Percentiles rank a stretch among this genome's conserved stretches.
Evolutionary conservation across 2,113 vertebrate species (phyloP).

Genomic region (Hassar affinis): DNA sequence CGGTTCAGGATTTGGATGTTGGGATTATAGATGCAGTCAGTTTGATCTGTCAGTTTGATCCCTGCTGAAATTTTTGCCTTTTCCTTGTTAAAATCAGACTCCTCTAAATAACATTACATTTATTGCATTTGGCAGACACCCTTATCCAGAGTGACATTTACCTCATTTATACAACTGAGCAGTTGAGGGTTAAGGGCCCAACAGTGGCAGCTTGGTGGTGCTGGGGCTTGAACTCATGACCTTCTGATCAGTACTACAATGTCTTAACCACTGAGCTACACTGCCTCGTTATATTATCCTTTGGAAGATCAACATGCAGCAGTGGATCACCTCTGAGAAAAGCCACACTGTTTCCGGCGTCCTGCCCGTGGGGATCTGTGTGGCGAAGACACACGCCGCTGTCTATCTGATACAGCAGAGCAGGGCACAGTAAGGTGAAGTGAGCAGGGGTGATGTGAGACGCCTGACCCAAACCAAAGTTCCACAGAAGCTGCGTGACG

Average conservation of each 20-base stretch:
- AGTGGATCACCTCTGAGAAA: slow-evolving; percentile 60
- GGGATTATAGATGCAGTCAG: not conserved
- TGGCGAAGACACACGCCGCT: slow-evolving; percentile 80
- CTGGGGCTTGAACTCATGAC: too few species aligned
- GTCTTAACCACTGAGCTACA: too few species aligned
- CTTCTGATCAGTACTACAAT: too few species aligned
- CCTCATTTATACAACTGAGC: too few species aligned
- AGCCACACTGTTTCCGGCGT: slow-evolving; percentile 34
- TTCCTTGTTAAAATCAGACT: not conserved
- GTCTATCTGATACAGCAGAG: slow-evolving; percentile 85
- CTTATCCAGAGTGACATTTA: too few species aligned
- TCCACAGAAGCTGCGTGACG: slow-evolving; percentile 78
- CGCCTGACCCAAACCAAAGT: slow-evolving; percentile 73
- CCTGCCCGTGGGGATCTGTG: slow-evolving; percentile 50
- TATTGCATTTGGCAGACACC: too few species aligned
- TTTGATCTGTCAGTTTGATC: not conserved
- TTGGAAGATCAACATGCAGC: not conserved
- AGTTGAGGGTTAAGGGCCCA: too few species aligned
- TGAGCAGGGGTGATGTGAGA: slow-evolving; percentile 76
- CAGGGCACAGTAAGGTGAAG: slow-evolving; percentile 81
- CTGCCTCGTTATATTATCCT: too few species aligned
- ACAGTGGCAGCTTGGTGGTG: too few species aligned
- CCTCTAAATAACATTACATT: not conserved
- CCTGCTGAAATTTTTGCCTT: too few species aligned
- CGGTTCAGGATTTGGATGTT: not conserved